These are phyloP conservation scores for Drosophila teissieri DNA, from an alignment of 1,140 invertebrate genomes.

Conservation along the genomic window DNA sequence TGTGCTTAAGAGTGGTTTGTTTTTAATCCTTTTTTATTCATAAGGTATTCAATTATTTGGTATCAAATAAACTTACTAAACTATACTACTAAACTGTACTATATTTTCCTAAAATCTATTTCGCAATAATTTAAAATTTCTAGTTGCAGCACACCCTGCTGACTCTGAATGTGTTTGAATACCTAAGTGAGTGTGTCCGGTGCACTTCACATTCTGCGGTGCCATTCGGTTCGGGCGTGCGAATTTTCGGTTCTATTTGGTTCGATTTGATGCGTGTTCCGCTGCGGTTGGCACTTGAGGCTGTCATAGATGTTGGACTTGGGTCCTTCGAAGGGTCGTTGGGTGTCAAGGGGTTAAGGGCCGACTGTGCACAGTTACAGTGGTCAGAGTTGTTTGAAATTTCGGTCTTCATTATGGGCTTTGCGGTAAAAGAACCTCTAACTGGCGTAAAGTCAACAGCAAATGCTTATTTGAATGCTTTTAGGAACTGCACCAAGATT, in stretches of 20 bases:
- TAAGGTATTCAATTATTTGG: too few relatives aligned
- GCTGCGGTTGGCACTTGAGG: constrained; percentile 65
- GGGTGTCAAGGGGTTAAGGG: not conserved
- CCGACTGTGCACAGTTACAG: constrained; percentile 18
- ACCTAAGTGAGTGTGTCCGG: constrained; percentile 7
- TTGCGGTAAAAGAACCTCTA: constrained; percentile 12
- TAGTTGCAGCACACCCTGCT: constrained; percentile 4
- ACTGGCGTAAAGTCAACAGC: constrained; percentile 9
- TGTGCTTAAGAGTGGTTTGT: too few relatives aligned
- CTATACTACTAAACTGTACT: too few relatives aligned
- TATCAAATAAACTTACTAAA: too few relatives aligned
- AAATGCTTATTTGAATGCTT: not conserved
- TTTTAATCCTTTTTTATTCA: too few relatives aligned
- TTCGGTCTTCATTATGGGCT: constrained; percentile 28
- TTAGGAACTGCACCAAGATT: too few relatives aligned
- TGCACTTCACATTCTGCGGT: constrained; percentile 60
- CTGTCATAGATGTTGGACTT: constrained; percentile 29
- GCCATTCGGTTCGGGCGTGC: constrained; percentile 49
- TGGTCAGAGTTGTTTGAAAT: constrained; percentile 41
- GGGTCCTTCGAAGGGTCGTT: constrained; percentile 7
- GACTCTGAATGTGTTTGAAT: constrained; percentile 1
- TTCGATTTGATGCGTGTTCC: constrained; percentile 71
- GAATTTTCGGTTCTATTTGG: constrained; percentile 73
- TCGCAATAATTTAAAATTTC: too few relatives aligned
- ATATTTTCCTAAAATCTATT: too few relatives aligned